Evolutionary conservation across 2,797 vertebrate genomes (phyloP), one percentile per base, ranked within the genome.

Genomic region (Cichlasoma orientale): DNA sequence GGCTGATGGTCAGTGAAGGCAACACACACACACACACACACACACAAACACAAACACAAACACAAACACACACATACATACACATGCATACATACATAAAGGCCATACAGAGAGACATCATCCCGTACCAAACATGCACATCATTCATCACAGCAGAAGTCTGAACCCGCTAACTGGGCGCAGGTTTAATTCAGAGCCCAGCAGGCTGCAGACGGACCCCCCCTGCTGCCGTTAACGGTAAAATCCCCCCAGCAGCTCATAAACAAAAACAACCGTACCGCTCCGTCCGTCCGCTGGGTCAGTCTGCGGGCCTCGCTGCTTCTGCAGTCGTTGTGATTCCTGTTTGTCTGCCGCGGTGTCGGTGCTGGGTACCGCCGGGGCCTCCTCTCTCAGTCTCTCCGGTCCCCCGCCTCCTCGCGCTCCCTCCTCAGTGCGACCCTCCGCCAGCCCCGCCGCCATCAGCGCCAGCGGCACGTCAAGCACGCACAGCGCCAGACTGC

Each of bases 361-460:
- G 72, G 83, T 73, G 77, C 59, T 76, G 72, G 75, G 63, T 82
- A 5, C 81, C 84, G 55, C 83, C 78, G 79, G 72, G 82, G 83
- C 88, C 87, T 86, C 84, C 83, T 78, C 66, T 61, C 74, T 68
- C 74, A n/a, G 66, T 38, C 41, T 72, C 73, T 88, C 77, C 76
- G 55, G 50, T 82, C 86, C 88, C 85, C 83, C 89, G 79, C 90
- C 90, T 91, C 89, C 89, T 90, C 58, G 55, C 85, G 14, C 80
- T 89, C 86, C 87, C 88, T 88, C 84, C 86, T 80, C 84, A 78
- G 82, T 89, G 83, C 74, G 85, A 87, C 90, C 89, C 89, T 90
- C 89, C 88, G 75, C 83, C 75, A 86, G 82, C 85, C 82, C 89
- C 88, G 79, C 92, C 90, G 89, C 92, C 93, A 93, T 93, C 91